Evolutionary conservation across 2,113 vertebrate genomes (phyloP), one percentile per base, ranked within the genome.

Genomic region (Hippocampus comes): DNA sequence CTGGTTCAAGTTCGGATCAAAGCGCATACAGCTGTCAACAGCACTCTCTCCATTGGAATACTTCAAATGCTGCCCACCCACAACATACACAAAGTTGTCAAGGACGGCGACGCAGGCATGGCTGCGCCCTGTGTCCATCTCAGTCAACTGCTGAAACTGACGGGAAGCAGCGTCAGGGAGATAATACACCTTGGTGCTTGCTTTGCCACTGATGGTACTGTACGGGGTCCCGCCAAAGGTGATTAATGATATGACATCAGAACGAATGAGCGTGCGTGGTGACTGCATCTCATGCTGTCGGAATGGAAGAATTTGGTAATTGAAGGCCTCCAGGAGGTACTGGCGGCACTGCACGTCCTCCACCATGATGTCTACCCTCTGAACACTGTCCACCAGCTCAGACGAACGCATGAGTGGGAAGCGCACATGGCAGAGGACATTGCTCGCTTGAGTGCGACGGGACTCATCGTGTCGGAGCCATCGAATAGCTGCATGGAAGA

Each of bases 241-340:
- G 71, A 97, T 87, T 1, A 99, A 91, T 0, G 96, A 97, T 30
- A 92, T 82, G 5, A 91, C 88, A 0, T 99, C 95, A 0, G 95
- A 97, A 68, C 97, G 96, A 76, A 98, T 92, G 7, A 89, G 72
- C 0, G 97, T 99, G 41, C 97, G 93, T 0, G 93, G 86, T 0
- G 95, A 98, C 81, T 95, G 97, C 96, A 99, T 97, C 87, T 97
- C 96, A 0, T 98, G 97, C 89, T 99, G 96, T 11, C 97, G 90
- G 75, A 98, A 98, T 11, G 97, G 97, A 76, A 99, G 93, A 80
- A 99, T 96, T 88, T 98, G 97, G 89, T 98, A 99, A 68, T 96
- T 99, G 89, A 99, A 98, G 17, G 97, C 97, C 76, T 99, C 97
- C 4, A 99, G 93, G 70, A 99, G 91, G 79, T 94, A 99, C 84